Conservation (phyloP, 2,888 invertebrate genomes). For the Cerceris ruficornis region DNA sequence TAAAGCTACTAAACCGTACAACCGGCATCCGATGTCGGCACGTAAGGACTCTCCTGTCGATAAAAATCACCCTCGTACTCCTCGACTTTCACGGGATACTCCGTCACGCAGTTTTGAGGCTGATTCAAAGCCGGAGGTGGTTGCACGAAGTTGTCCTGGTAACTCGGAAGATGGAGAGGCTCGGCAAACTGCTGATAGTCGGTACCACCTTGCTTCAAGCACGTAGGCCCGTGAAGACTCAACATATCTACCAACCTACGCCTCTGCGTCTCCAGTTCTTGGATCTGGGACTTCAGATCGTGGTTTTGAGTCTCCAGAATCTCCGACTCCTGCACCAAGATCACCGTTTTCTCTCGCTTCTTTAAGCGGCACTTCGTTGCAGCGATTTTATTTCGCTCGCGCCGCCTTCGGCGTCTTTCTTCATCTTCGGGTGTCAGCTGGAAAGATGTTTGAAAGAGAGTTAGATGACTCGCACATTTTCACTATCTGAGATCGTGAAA, state of each 20-base stretch:
- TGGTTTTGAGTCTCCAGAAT: slow-evolving; percentile 92
- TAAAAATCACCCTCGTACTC: slow-evolving; percentile 77
- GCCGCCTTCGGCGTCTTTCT: slow-evolving; percentile 91
- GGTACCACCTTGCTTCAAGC: slow-evolving; percentile 84
- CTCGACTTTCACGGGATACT: slow-evolving; percentile 79
- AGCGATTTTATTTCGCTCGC: slow-evolving; percentile 96
- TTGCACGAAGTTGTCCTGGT: slow-evolving; percentile 78
- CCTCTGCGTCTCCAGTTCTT: slow-evolving; percentile 91
- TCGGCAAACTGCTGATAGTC: slow-evolving; percentile 79
- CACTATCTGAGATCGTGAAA: not conserved
- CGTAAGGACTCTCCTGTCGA: slow-evolving; percentile 75
- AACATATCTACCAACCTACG: slow-evolving; percentile 91
- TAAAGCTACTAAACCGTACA: slow-evolving; percentile 76
- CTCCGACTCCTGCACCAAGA: slow-evolving; percentile 93
- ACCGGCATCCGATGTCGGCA: slow-evolving; percentile 76
- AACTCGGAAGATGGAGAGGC: slow-evolving; percentile 75
- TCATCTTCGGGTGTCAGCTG: slow-evolving; percentile 96
- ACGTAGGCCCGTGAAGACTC: slow-evolving; percentile 88
- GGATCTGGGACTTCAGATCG: slow-evolving; percentile 91
- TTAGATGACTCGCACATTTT: not conserved
- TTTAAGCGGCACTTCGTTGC: slow-evolving; percentile 97
- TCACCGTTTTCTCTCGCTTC: slow-evolving; percentile 94
- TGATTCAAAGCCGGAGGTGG: slow-evolving; percentile 72
- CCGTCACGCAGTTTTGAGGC: slow-evolving; percentile 76
- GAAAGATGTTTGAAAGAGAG: slow-evolving; percentile 57